Conservation (phyloP, 2,797 vertebrate species). For the Ispidina lecontei region DNA sequence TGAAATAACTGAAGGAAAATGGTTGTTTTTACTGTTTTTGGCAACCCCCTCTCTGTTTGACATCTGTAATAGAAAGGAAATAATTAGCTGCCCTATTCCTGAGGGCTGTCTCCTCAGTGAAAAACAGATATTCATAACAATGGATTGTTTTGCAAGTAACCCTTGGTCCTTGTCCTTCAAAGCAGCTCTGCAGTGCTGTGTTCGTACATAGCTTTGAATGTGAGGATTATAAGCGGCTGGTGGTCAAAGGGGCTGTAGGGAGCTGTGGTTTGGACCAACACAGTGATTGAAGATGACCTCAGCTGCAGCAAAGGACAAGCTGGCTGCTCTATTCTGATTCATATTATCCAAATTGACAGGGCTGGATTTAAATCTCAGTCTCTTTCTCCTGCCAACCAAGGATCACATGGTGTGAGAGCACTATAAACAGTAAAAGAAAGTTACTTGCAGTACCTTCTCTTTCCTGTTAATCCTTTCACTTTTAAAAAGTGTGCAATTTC, state of each 20-base stretch:
- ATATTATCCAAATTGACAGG: not conserved
- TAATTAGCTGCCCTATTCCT: not conserved
- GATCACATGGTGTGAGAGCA: slow-evolving; percentile 8
- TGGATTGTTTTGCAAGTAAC: slow-evolving; percentile 28
- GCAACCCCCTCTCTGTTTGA: not conserved
- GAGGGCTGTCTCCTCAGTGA: not conserved
- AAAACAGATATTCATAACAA: not conserved
- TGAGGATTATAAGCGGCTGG: not conserved
- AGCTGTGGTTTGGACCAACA: not conserved
- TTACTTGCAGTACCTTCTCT: slow-evolving; percentile 15
- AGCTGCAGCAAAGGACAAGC: not conserved
- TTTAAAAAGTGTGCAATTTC: not conserved
- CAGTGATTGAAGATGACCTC: not conserved
- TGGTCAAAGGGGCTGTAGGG: not conserved
- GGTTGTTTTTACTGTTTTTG: not conserved
- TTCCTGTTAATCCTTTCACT: slow-evolving; percentile 7
- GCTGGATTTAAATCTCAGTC: not conserved
- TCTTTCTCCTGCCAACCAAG: not conserved
- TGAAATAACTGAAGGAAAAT: not conserved
- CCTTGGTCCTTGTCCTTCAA: not conserved
- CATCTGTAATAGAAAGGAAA: slow-evolving; percentile 42
- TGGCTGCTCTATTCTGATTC: not conserved
- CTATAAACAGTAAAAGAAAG: slow-evolving; percentile 24
- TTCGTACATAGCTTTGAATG: not conserved
- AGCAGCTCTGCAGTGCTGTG: not conserved